Conservation (phyloP, 92 coral and sea anemone genomes). For the Zoanthus sociatus region DNA sequence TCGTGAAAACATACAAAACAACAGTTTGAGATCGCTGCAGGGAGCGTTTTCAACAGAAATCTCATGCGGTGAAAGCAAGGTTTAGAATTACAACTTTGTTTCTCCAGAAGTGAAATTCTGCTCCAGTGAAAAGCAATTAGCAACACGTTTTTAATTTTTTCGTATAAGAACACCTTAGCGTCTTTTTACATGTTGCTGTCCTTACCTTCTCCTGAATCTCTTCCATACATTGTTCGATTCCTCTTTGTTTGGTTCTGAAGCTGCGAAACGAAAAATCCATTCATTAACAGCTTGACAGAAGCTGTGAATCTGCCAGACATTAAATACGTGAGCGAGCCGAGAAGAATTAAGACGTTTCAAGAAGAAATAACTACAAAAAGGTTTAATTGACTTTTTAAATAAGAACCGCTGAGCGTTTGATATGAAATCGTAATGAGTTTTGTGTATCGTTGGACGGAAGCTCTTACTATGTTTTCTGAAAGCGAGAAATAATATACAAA, state of each 20-base stretch:
- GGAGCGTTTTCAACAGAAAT: constrained; percentile 34
- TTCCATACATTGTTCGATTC: background rate
- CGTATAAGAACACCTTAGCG: background rate
- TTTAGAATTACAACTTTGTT: constrained; percentile 27
- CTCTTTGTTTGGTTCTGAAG: constrained; percentile 32
- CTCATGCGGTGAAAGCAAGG: constrained; percentile 41
- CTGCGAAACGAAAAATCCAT: constrained; percentile 30
- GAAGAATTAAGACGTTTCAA: background rate
- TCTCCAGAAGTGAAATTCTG: constrained; percentile 29
- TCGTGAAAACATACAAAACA: constrained; percentile 44
- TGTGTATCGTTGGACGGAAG: constrained; percentile 25
- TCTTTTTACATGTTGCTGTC: background rate
- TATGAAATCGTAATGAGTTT: background rate
- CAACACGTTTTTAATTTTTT: constrained; percentile 19
- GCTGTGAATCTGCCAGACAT: constrained; percentile 31
- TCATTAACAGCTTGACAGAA: constrained; percentile 25
- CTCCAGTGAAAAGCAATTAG: constrained; percentile 48
- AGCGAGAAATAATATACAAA: constrained; percentile 40
- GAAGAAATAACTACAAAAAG: background rate
- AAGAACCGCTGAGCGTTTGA: background rate
- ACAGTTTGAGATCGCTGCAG: constrained; percentile 39
- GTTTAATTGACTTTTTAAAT: background rate
- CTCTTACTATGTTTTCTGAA: constrained; percentile 18
- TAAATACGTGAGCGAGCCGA: constrained; percentile 14
- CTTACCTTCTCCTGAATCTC: constrained; percentile 32